Evolutionary conservation across 2,113 vertebrate genomes (phyloP).

Genomic region (Crocuta crocuta): DNA sequence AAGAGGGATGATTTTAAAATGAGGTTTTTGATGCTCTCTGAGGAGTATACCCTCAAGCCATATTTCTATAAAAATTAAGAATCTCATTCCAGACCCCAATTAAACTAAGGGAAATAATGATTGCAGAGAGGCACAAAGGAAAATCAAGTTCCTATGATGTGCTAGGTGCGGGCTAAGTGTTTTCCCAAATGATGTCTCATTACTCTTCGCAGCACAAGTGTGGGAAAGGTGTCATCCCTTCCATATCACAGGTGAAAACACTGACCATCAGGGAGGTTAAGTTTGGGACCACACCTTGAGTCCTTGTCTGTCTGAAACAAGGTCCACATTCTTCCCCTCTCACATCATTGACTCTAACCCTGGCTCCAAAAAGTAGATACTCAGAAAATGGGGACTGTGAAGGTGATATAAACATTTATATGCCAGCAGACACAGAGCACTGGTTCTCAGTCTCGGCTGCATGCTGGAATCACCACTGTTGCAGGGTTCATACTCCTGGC

Average conservation of each 20-base stretch:
- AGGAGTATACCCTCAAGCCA: not conserved
- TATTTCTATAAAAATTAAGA: slow-evolving; percentile 52
- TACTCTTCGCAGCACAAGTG: fast-evolving
- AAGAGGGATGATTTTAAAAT: slow-evolving; percentile 27
- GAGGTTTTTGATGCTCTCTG: not conserved
- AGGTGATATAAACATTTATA: not conserved
- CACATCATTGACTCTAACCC: not conserved
- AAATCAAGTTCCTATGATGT: not conserved
- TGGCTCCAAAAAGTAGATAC: not conserved
- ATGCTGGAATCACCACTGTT: fast-evolving
- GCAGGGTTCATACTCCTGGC: not conserved
- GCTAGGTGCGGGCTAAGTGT: not conserved
- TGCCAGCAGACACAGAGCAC: not conserved
- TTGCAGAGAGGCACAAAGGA: not conserved
- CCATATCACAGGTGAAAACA: not conserved
- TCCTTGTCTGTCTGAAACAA: not conserved
- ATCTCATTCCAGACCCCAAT: slow-evolving; percentile 21
- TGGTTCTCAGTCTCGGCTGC: not conserved
- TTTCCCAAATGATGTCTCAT: not conserved
- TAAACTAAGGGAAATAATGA: not conserved
- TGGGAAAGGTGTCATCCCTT: not conserved
- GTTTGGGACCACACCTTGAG: not conserved
- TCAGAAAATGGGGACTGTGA: not conserved
- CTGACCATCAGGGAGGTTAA: not conserved
- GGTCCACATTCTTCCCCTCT: not conserved